Evolutionary conservation across 2,797 vertebrate species (phyloP), one percentile per base, ranked within the genome.

Genomic region (Podarcis lilfordi): DNA sequence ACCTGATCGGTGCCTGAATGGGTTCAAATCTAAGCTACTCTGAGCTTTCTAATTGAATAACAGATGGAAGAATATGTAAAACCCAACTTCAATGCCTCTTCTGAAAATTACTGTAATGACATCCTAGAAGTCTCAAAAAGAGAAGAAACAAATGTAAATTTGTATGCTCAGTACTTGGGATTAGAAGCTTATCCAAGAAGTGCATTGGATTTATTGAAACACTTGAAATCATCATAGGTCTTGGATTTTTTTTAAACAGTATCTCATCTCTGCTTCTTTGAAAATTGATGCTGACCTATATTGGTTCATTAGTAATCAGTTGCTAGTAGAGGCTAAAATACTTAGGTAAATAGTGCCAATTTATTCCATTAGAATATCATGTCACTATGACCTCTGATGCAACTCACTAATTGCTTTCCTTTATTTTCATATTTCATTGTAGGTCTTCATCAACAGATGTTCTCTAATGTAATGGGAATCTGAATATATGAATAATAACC

Each of bases 391-490:
- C 29, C 72, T 66, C 21, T 29, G 40, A 32, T 50, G 25, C 37
- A 29, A 68, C 43, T 68, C 7, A 43, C 61, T 74, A 81, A 76
- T 50, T 77, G 40, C 13, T 83, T 88, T 37, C 43, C 17, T 77
- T 50, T 82, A 68, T 76, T 88, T 88, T 68, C 40, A 76, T 35
- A 37, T 76, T 82, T 83, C 40, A 68, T 9, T 87, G 71, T 55
- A 76, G 23, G 3, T 40, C 21, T 45, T 50, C 59, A 4, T 35
- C 71, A 76, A 68, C 23, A 50, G 61, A 35, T n/a, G 21, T 76
- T 40, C 32, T 77, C 43, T 83, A 40, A 25, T 69, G 32, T 50
- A 50, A 76, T 66, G 43, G 17, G 80, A 82, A 83, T 86, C 21
- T 50, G 40, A 78, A 79, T 69, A 40, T 29, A 85, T 85, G 55